Percentiles rank a stretch among this genome's conserved stretches.
Evolutionary conservation across 2,888 invertebrate genomes (phyloP).

Genomic region (Volucella zonaria): DNA sequence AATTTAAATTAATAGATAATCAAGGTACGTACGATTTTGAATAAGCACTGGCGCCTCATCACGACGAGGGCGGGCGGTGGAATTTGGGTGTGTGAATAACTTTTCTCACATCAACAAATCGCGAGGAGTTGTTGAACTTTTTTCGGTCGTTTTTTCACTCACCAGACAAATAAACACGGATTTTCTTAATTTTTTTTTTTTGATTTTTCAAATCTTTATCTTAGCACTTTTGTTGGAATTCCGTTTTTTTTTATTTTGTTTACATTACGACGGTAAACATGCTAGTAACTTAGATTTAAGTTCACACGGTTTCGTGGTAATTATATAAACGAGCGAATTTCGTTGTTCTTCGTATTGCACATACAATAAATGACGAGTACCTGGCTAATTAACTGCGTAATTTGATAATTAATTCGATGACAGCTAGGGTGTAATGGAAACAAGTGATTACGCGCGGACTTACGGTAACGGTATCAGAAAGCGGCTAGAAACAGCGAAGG

Average conservation of each 20-base stretch:
- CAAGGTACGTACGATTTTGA: conserved; percentile 37
- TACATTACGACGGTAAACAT: conserved; percentile 19
- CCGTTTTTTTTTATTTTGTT: conserved; percentile 6
- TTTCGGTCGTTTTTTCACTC: conserved; percentile 15
- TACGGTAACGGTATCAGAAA: conserved; percentile 14
- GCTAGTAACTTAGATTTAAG: not conserved
- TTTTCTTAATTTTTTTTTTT: not conserved
- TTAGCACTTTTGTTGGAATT: conserved; percentile 3
- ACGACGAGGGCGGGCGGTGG: not conserved
- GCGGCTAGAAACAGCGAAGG: conserved; percentile 16
- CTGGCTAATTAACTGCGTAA: too few species aligned
- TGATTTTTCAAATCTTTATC: not conserved
- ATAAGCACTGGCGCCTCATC: conserved; percentile 21
- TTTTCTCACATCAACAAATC: not conserved
- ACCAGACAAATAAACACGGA: conserved; percentile 22
- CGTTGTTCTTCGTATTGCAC: not conserved
- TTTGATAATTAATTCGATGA: too few species aligned
- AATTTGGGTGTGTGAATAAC: not conserved
- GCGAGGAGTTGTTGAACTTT: not conserved
- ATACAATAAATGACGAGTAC: too few species aligned
- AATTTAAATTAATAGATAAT: conserved; percentile 15
- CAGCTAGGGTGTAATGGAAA: too few species aligned
- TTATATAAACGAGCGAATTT: not conserved
- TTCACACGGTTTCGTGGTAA: not conserved
- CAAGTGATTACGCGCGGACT: conserved; percentile 41